phyloP scores from a whole-genome alignment of 2,888 invertebrate genomes.

The Andrena haemorrhoa region DNA sequence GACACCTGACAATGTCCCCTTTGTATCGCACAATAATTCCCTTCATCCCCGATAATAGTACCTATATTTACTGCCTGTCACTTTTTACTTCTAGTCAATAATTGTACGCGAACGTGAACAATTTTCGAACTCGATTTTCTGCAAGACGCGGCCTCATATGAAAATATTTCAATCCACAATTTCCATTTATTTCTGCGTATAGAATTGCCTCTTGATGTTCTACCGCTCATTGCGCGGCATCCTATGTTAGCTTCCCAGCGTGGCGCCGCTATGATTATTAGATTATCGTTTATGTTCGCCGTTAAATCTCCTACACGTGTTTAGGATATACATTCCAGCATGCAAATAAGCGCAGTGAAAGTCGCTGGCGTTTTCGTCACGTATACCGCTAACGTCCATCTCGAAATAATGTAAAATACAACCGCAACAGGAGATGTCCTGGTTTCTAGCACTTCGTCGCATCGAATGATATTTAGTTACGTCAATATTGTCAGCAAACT shows the following conservation, averaged over 20 bases:
- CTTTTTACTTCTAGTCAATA: background rate
- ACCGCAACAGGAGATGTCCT: constrained; percentile 23
- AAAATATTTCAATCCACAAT: background rate
- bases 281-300: background rate
- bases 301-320: too few relatives aligned
- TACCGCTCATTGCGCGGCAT: too few relatives aligned
- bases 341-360: constrained; percentile 44
- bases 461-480: constrained; percentile 38
- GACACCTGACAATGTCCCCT: too few relatives aligned
- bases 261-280: background rate
- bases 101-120: background rate
- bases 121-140: background rate
- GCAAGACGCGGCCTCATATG: too few relatives aligned
- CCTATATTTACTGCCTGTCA: too few relatives aligned
- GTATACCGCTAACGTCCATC: constrained; percentile 2
- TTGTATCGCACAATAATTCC: too few relatives aligned
- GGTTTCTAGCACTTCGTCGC: constrained; percentile 34
- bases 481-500: constrained; percentile 32
- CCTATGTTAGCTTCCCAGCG: too few relatives aligned
- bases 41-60: too few relatives aligned
- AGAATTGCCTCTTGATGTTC: background rate
- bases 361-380: constrained; percentile 31
- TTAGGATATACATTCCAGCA: background rate
- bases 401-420: constrained; percentile 20
- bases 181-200: background rate